These are phyloP conservation scores for Nipponacmea schrenckii DNA, from an alignment of 2,888 invertebrate species.

Conservation along the genomic window DNA sequence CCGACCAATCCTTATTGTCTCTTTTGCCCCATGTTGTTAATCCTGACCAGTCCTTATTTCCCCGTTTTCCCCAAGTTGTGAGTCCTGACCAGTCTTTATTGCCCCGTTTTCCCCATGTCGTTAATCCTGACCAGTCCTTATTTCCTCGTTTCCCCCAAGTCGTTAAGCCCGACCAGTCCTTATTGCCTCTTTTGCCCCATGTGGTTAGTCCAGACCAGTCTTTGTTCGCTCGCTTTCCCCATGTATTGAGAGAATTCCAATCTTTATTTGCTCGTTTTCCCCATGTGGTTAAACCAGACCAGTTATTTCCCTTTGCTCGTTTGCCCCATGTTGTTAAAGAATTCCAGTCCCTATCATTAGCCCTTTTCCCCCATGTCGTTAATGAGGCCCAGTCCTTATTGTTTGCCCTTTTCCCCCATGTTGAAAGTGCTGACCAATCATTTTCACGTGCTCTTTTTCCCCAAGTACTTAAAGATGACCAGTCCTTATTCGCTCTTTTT, in stretches of 20 bases:
- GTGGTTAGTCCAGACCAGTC: neutral
- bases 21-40: neutral
- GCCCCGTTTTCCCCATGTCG: neutral
- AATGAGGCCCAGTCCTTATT: neutral
- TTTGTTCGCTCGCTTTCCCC: neutral
- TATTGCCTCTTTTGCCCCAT: neutral
- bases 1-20: neutral
- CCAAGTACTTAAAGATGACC: neutral
- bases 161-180: neutral
- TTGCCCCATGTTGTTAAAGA: neutral
- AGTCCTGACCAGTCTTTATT: neutral
- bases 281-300: constrained; percentile 1
- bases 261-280: constrained; percentile 1
- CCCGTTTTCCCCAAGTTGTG: neutral
- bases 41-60: neutral
- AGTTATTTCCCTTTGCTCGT: neutral
- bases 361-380: neutral
- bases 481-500: constrained; percentile 1
- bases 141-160: neutral
- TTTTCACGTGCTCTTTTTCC: neutral
- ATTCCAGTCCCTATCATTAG: neutral
- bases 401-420: neutral
- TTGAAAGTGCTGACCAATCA: neutral
- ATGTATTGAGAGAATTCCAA: neutral
- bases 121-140: neutral